These are phyloP conservation scores for Eupeodes luniger DNA, from an alignment of 2,888 invertebrate species.

Conservation along the genomic window DNA sequence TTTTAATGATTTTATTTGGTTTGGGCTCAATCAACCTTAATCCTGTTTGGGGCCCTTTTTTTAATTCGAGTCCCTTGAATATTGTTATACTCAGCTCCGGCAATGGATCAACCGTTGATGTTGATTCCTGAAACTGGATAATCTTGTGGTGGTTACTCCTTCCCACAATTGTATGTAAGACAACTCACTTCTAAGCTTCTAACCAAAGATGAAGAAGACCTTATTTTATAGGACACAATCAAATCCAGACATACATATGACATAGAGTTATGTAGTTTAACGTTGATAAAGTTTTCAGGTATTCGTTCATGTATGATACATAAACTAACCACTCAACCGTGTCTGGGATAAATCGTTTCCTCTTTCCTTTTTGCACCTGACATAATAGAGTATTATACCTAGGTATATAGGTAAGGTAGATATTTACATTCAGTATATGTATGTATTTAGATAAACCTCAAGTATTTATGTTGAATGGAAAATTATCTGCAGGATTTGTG, in stretches of 20 bases:
- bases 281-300: conserved; percentile 45
- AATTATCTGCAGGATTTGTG: conserved; percentile 7
- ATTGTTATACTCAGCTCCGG: too few relatives aligned
- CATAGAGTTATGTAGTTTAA: conserved; percentile 30
- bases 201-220: conserved; percentile 18
- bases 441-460: not conserved
- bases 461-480: conserved; percentile 12
- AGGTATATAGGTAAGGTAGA: too few relatives aligned
- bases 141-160: not conserved
- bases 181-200: not conserved
- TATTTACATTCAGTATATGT: too few relatives aligned
- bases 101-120: not conserved
- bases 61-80: not conserved
- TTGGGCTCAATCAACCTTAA: too few relatives aligned
- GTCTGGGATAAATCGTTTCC: conserved; percentile 45
- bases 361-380: not conserved
- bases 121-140: not conserved
- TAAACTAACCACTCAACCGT: conserved; percentile 53
- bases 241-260: conserved; percentile 2
- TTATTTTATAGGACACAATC: conserved; percentile 18
- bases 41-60: not conserved
- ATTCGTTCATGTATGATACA: conserved; percentile 53
- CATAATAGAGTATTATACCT: not conserved
- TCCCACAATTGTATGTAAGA: conserved; percentile 1
- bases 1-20: too few relatives aligned